Percentiles rank a stretch among this genome's conserved stretches.
Conservation (phyloP, 2,113 vertebrate genomes). For the Eulemur macaco region DNA sequence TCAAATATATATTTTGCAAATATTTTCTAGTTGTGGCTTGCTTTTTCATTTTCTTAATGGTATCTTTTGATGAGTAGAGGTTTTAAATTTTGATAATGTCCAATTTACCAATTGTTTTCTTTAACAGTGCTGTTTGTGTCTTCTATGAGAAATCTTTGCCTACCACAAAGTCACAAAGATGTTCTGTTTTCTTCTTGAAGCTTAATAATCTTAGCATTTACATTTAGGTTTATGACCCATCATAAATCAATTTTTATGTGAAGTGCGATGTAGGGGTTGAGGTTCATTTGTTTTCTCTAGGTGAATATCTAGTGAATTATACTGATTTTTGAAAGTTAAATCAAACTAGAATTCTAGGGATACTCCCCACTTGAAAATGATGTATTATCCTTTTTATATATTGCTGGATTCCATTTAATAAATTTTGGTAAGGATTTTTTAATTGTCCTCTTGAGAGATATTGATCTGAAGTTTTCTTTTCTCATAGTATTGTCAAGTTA, state of each 20-base stretch:
- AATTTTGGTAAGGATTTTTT: background rate
- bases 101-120: background rate
- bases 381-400: background rate
- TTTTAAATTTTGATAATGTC: background rate
- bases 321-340: background rate
- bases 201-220: background rate
- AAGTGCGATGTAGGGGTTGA: background rate
- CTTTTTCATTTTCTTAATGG: background rate
- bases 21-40: background rate
- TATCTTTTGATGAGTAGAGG: background rate
- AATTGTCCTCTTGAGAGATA: background rate
- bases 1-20: background rate
- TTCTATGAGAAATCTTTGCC: background rate
- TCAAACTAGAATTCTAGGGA: background rate
- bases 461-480: background rate
- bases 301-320: background rate
- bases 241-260: background rate
- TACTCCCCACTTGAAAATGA: background rate
- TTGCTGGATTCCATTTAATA: background rate
- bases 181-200: background rate
- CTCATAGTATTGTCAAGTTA: background rate
- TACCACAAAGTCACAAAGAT: background rate
- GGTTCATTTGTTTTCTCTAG: background rate
- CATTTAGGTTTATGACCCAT: background rate
- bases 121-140: background rate